Conservation (phyloP, 35 echinoderm and acorn worm species). For the Stichopus chloronotus region DNA sequence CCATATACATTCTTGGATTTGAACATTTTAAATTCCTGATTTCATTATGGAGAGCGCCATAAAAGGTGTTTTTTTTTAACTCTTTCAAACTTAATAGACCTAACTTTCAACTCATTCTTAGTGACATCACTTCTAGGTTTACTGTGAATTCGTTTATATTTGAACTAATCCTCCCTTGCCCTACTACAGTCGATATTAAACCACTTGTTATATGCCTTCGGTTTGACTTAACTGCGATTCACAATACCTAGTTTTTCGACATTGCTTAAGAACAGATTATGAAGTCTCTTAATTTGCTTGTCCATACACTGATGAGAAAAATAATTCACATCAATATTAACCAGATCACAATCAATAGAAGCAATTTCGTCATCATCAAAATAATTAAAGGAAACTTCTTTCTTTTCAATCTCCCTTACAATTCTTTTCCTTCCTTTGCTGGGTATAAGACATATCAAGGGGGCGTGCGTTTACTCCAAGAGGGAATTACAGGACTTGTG, state of each 20-base stretch:
- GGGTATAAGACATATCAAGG: not conserved
- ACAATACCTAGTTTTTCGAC: not conserved
- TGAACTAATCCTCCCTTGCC: no score
- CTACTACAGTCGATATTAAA: no score
- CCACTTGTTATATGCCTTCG: no score
- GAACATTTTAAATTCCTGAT: slow-evolving; percentile 17
- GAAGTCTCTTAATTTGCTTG: not conserved
- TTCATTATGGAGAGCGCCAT: slow-evolving; percentile 41
- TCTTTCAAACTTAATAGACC: slow-evolving; percentile 7
- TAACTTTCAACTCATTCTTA: not conserved
- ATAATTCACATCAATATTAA: no score
- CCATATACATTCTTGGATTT: slow-evolving; percentile 12
- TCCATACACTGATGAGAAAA: not conserved
- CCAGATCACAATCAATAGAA: no score
- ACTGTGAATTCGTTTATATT: no score
- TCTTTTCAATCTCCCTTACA: not conserved
- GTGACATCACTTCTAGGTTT: no score
- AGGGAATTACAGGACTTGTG: not conserved
- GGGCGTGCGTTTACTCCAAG: not conserved
- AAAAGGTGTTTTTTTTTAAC: not conserved
- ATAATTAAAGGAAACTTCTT: not conserved
- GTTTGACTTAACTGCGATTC: not conserved
- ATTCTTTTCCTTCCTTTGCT: not conserved
- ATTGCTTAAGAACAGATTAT: no score
- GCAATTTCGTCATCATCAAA: no score